Conservation (phyloP, 2,797 vertebrate genomes). For the Lutjanus argentimaculatus region DNA sequence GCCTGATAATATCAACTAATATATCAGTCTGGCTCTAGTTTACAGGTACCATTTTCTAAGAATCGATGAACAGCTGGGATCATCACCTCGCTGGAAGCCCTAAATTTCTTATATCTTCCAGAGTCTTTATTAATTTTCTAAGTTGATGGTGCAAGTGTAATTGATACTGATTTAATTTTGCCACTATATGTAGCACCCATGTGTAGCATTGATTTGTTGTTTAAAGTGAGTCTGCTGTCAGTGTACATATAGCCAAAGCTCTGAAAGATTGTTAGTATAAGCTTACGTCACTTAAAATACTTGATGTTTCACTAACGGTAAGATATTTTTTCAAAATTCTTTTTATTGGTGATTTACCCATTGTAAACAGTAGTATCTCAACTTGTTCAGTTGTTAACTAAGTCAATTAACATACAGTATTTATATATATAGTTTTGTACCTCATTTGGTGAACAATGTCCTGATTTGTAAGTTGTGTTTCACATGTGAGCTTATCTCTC, state of each 20-base stretch:
- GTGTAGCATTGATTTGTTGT: no score
- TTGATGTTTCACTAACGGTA: neutral
- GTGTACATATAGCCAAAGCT: neutral
- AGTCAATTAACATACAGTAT: neutral
- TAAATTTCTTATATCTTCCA: constrained; percentile 1
- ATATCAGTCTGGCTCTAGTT: no score
- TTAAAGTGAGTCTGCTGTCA: neutral
- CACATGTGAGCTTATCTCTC: constrained; percentile 23
- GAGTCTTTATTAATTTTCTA: neutral
- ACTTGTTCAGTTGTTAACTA: no score
- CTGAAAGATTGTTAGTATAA: neutral
- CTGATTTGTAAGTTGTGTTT: neutral
- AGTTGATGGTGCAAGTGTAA: neutral
- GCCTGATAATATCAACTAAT: no score
- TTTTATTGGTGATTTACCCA: no score
- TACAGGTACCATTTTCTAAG: neutral
- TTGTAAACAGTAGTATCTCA: no score
- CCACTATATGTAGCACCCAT: neutral
- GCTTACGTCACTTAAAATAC: neutral
- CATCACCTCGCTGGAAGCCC: neutral
- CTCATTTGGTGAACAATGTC: constrained; percentile 2
- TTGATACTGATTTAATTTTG: neutral
- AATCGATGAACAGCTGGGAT: neutral
- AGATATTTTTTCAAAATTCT: no score
- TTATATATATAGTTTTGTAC: neutral